Evolutionary conservation across 2,113 vertebrate species (phyloP).

Genomic region (Oreocharis arfaki): DNA sequence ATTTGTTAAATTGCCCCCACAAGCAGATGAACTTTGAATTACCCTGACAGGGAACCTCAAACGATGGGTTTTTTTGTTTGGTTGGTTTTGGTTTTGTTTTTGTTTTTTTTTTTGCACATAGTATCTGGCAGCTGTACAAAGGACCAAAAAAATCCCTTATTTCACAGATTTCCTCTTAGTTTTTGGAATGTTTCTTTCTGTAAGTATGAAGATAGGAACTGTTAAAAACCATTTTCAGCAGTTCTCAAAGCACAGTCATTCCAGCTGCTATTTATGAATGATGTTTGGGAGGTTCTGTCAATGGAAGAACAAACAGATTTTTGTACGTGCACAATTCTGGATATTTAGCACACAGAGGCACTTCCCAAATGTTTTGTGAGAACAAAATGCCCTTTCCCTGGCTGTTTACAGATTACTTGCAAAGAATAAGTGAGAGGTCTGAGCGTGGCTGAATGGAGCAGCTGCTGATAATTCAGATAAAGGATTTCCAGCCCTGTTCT

Average conservation of each 20-base stretch:
- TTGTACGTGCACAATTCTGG: neutral
- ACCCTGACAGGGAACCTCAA: neutral
- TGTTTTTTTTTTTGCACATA: neutral
- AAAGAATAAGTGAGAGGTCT: neutral
- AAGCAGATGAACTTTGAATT: neutral
- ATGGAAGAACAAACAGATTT: neutral
- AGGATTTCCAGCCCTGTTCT: neutral
- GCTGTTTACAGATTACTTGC: slow-evolving; percentile 43
- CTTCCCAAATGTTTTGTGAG: neutral
- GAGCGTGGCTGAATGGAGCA: neutral
- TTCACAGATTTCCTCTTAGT: neutral
- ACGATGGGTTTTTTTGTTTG: accelerated
- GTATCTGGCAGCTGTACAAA: neutral
- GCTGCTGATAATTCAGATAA: neutral
- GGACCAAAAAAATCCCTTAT: neutral
- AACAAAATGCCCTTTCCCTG: slow-evolving; percentile 35
- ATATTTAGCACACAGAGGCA: neutral
- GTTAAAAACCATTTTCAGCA: neutral
- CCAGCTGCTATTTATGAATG: neutral
- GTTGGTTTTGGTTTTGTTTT: too few species aligned
- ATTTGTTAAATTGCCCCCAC: neutral
- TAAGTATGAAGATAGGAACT: neutral
- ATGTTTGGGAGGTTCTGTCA: neutral
- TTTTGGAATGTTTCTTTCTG: neutral
- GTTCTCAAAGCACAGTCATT: neutral